Conservation (phyloP, 2,113 vertebrate genomes). For the Heptranchias perlo region DNA sequence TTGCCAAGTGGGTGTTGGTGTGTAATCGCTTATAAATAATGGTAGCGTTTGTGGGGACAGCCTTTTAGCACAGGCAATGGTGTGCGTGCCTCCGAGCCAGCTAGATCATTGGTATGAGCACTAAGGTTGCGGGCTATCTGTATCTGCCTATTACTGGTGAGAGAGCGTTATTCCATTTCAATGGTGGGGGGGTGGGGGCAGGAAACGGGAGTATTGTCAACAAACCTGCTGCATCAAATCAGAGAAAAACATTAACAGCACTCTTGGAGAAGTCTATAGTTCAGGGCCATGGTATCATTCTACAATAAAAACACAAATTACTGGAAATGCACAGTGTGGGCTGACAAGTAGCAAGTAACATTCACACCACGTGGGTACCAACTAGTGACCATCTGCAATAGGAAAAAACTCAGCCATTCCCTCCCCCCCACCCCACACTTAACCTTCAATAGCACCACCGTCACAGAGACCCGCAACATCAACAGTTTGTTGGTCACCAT, state of each 20-base stretch:
- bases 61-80: not conserved
- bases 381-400: not conserved
- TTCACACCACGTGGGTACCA: not conserved
- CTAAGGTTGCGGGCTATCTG: not conserved
- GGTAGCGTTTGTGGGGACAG: not conserved
- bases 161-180: not conserved
- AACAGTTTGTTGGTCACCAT: not conserved
- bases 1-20: not conserved
- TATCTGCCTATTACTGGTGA: not conserved
- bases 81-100: not conserved
- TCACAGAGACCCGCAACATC: not conserved
- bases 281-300: not conserved
- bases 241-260: not conserved
- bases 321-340: not conserved
- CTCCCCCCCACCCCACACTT: not conserved
- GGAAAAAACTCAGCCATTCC: not conserved
- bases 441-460: not conserved
- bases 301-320: not conserved
- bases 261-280: not conserved
- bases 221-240: not conserved
- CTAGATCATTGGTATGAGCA: no score
- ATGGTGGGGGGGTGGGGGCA: not conserved
- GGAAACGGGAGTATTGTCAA: not conserved
- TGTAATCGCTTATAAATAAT: not conserved
- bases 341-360: not conserved